Percentiles rank a stretch among this genome's conserved stretches.
Evolutionary conservation across 2,888 invertebrate genomes (phyloP).

Genomic region (Prosopocoilus inquinatus): DNA sequence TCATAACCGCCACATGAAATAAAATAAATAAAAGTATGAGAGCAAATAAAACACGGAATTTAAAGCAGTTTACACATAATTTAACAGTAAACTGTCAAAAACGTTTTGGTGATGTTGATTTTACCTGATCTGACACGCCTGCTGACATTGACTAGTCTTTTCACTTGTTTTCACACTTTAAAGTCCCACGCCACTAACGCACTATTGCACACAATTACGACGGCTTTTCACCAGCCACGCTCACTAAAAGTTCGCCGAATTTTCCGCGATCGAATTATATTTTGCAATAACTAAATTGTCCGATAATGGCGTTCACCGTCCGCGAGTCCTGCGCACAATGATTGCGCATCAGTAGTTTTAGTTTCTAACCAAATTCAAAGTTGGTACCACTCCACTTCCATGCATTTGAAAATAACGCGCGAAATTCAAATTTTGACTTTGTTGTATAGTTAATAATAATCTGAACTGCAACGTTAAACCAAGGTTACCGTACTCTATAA

Average conservation of each 20-base stretch:
- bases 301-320: constrained; percentile 49
- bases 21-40: constrained; percentile 49
- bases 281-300: constrained; percentile 44
- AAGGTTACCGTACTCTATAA: too few species aligned
- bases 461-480: too few species aligned
- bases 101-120: constrained; percentile 43
- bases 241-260: constrained; percentile 4
- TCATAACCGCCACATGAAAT: constrained; percentile 57
- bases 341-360: constrained; percentile 4
- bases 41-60: constrained; percentile 36
- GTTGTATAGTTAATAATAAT: too few species aligned
- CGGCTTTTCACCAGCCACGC: constrained; percentile 35
- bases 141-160: constrained; percentile 82
- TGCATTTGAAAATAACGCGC: too few species aligned
- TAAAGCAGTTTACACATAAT: constrained; percentile 33
- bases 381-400: neutral
- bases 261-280: constrained; percentile 13
- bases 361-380: neutral
- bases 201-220: constrained; percentile 42
- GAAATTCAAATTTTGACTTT: too few species aligned
- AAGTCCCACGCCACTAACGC: constrained; percentile 39
- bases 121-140: constrained; percentile 89
- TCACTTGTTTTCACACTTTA: constrained; percentile 51
- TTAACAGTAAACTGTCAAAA: constrained; percentile 43
- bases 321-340: constrained; percentile 32